phyloP scores from a whole-genome alignment of 2,113 vertebrate species.

The Poeciliopsis turrubarensis region DNA sequence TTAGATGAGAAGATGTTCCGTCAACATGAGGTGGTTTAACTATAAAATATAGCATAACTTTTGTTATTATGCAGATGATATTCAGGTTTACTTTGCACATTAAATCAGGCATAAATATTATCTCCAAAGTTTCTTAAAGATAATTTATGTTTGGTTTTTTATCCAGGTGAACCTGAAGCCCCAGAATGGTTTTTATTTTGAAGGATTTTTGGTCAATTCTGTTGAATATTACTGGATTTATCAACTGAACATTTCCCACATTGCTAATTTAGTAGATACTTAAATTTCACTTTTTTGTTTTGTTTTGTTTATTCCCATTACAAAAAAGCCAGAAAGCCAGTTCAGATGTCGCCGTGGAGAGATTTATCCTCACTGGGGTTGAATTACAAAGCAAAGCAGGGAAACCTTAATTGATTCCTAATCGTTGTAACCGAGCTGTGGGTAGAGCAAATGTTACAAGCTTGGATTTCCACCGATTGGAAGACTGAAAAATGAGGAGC shows the following conservation, averaged over 20 bases:
- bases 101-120: too few species aligned
- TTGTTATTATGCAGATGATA: too few species aligned
- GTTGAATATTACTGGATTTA: background rate
- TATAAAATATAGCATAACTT: too few species aligned
- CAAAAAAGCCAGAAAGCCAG: background rate
- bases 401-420: conserved; percentile 68
- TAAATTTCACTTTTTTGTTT: background rate
- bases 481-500: conserved; percentile 64
- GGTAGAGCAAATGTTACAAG: conserved; percentile 30
- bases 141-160: too few species aligned
- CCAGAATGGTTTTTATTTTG: background rate
- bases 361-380: conserved; percentile 43
- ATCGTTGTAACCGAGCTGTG: conserved; percentile 58
- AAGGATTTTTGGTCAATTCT: too few species aligned
- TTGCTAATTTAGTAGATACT: background rate
- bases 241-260: background rate
- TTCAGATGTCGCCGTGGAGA: background rate
- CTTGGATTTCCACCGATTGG: conserved; percentile 55
- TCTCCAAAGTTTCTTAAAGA: too few species aligned
- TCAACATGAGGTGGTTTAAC: too few species aligned
- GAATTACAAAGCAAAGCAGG: conserved; percentile 58
- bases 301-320: background rate
- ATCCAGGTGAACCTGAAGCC: too few species aligned
- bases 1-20: too few species aligned
- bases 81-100: too few species aligned